phyloP scores from a whole-genome alignment of 2,797 vertebrate genomes.

The Luscinia luscinia region DNA sequence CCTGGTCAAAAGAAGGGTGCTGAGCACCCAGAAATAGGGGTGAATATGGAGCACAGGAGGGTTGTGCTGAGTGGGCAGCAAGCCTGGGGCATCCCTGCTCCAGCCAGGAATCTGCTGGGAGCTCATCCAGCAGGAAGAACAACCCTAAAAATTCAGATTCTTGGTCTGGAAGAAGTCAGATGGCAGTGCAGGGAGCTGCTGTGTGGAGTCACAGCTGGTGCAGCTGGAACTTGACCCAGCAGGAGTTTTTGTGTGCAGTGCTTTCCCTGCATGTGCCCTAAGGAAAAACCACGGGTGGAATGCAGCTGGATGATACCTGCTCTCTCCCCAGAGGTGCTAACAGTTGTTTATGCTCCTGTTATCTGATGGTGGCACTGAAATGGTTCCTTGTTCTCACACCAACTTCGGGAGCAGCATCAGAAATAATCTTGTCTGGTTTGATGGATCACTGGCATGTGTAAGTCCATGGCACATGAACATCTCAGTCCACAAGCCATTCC shows the following conservation, averaged over 20 bases:
- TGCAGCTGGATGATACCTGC: background rate
- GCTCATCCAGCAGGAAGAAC: background rate
- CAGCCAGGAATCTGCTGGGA: accelerated
- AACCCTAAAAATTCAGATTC: background rate
- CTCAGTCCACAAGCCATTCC: background rate
- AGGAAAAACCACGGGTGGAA: background rate
- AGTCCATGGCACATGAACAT: background rate
- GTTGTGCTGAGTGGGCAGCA: background rate
- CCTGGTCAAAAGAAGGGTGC: background rate
- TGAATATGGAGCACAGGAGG: background rate
- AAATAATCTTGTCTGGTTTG: background rate
- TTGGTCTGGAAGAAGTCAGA: background rate
- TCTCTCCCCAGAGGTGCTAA: background rate
- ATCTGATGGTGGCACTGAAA: background rate
- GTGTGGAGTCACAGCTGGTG: background rate
- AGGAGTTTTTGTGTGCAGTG: background rate
- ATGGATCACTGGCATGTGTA: background rate
- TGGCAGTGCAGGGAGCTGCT: background rate
- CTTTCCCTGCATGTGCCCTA: background rate
- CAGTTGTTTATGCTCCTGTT: background rate
- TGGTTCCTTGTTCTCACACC: background rate
- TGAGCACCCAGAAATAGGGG: background rate
- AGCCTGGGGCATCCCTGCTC: background rate
- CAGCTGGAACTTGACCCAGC: background rate
- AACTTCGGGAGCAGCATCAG: background rate